Base-by-base conservation (phyloP, 1,140 invertebrate species). In the Panagrolaimus sp. region DNA sequence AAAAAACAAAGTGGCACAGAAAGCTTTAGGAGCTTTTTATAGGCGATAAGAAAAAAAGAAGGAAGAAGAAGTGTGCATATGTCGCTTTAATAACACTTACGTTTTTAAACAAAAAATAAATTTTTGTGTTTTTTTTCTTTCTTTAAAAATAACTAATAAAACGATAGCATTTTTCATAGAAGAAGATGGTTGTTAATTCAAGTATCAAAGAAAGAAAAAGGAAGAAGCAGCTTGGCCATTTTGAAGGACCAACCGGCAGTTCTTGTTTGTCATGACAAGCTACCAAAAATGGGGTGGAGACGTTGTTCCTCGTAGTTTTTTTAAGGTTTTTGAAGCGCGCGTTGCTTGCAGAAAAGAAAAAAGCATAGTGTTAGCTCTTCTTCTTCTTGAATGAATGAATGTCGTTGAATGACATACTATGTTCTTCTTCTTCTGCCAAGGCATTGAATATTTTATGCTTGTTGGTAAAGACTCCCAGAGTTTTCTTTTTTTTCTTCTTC, bases 351-450 rank as follows among this genome's bases (percentile, higher is more conserved):
- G 51, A 38, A 38, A 38, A 38, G 7, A 38, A 38, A 38, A 38
- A 38, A 38, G 31, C 31, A 38, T 27, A 57, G 51, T 57, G 51
- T 27, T 27, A 57, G 51, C 51, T 27, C 9, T 27, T 57, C 51
- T 57, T n/a, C n/a, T n/a, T n/a, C n/a, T n/a, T n/a, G n/a, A n/a
- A n/a, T 57, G 51, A 57, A 57, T 57, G 51, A 27, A 57, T 57
- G 51, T 57, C 51, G 51, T 57, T 57, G 51, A 57, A 57, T 57
- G 51, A 57, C 51, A 57, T 20, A 25, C 20, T 57, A 27, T 57
- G 51, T 27, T 38, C 31, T 38, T 38, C 31, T 38, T 38, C 31
- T 38, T 38, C 31, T 57, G 51, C 51, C 51, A 57, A 27, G 27
- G 51, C 51, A 57, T 57, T 57, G 51, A 57, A 57, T 57, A 57